Evolutionary conservation across 2,113 vertebrate genomes (phyloP).

Genomic region (Salvator merianae): DNA sequence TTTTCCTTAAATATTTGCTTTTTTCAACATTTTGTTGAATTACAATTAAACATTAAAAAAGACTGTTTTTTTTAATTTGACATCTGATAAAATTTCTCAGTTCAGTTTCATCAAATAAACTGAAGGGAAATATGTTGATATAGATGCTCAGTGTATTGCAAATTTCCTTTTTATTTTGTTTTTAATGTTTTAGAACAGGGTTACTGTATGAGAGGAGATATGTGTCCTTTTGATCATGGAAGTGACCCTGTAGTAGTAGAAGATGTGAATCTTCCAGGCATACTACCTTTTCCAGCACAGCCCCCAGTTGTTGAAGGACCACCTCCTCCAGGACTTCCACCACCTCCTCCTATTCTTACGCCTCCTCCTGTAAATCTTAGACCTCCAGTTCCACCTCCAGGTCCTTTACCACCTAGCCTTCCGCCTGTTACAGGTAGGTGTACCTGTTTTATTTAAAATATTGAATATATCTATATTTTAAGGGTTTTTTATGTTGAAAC

Average conservation of each 20-base stretch:
- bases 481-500: neutral
- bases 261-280: constrained; percentile 95
- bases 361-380: constrained; percentile 93
- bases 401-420: constrained; percentile 89
- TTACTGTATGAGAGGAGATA: constrained; percentile 97
- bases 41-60: neutral
- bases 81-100: neutral
- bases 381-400: constrained; percentile 90
- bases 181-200: constrained; percentile 87
- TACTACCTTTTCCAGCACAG: constrained; percentile 92
- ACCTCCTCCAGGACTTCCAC: constrained; percentile 89
- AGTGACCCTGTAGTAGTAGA: constrained; percentile 97
- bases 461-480: neutral
- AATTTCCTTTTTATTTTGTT: neutral
- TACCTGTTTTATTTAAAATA: neutral
- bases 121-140: neutral
- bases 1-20: neutral
- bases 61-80: neutral
- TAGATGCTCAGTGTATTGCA: neutral
- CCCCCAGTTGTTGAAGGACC: constrained; percentile 89
- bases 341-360: constrained; percentile 88
- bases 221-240: constrained; percentile 97
- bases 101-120: neutral
- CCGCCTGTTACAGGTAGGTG: constrained; percentile 90
- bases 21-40: neutral